phyloP scores from a whole-genome alignment of 2,113 vertebrate genomes.

The Pholis gunnellus region DNA sequence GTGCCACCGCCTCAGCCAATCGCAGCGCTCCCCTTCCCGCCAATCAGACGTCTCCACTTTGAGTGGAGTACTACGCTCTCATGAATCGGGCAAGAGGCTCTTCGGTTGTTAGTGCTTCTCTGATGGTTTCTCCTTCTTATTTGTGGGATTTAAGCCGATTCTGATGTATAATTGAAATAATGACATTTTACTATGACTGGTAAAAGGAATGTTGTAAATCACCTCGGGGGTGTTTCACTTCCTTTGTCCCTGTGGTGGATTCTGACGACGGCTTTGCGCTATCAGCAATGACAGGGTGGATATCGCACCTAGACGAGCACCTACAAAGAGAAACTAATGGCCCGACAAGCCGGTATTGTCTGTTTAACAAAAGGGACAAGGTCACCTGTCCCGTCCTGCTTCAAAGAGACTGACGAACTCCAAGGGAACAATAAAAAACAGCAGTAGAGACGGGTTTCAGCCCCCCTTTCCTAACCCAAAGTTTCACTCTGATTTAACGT shows the following conservation, averaged over 20 bases:
- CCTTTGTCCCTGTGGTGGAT: constrained; percentile 31
- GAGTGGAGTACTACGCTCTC: constrained; percentile 72
- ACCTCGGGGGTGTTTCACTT: not conserved
- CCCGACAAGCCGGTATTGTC: constrained; percentile 73
- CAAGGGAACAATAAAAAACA: constrained; percentile 33
- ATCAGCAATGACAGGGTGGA: constrained; percentile 48
- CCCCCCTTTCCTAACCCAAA: not conserved
- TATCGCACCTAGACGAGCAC: constrained; percentile 73
- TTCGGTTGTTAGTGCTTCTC: constrained; percentile 3
- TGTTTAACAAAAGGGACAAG: constrained; percentile 72
- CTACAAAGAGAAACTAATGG: constrained; percentile 79
- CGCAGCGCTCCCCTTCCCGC: constrained; percentile 35
- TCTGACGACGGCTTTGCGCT: constrained; percentile 9
- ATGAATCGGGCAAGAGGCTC: constrained; percentile 37
- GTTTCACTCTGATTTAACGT: constrained; percentile 3
- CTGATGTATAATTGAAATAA: constrained; percentile 12
- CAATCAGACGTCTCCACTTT: constrained; percentile 58
- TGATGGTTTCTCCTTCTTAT: not conserved
- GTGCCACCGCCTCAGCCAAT: constrained; percentile 73
- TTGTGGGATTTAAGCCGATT: not conserved
- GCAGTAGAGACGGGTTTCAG: constrained; percentile 28
- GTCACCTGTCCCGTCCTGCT: constrained; percentile 67
- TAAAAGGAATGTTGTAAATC: constrained; percentile 26
- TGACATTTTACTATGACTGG: constrained; percentile 24
- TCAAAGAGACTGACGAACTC: constrained; percentile 60